A percentile compares a stretch with the other conserved stretches of the same genome.
Conservation (phyloP, 2,797 vertebrate genomes). For the Allochrocebus solatus region DNA sequence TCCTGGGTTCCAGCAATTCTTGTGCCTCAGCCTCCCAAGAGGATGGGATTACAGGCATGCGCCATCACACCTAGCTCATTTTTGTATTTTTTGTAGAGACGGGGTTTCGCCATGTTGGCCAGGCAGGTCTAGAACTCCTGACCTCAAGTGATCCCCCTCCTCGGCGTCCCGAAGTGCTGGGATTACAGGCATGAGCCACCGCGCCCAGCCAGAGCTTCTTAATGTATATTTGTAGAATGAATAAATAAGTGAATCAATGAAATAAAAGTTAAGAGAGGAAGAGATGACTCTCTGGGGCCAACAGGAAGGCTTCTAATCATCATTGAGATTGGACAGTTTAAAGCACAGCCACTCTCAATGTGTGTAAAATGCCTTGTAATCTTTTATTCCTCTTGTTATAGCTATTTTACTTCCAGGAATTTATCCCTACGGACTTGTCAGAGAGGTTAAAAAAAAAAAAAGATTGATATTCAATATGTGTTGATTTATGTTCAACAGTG, state of each 20-base stretch:
- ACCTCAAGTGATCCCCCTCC: too few relatives aligned
- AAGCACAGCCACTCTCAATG: neutral
- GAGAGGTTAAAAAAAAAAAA: neutral
- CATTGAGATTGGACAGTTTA: neutral
- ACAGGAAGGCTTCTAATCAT: neutral
- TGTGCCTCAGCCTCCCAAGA: too few relatives aligned
- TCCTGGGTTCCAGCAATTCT: too few relatives aligned
- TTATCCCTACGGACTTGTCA: neutral
- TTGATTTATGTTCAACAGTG: neutral
- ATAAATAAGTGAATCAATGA: neutral
- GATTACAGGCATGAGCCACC: too few relatives aligned
- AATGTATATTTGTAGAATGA: neutral
- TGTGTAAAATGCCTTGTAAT: neutral
- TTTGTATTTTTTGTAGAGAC: too few relatives aligned
- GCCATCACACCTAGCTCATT: too few relatives aligned
- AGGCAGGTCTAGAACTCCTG: too few relatives aligned
- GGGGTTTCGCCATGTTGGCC: too few relatives aligned
- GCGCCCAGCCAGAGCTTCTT: too few relatives aligned
- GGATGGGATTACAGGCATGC: fast-evolving
- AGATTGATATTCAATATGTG: neutral
- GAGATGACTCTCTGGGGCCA: neutral
- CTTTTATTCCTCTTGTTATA: neutral
- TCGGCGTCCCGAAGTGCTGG: too few relatives aligned
- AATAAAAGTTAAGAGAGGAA: neutral
- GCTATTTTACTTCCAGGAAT: neutral